phyloP scores from a whole-genome alignment of 2,888 invertebrate genomes.

The Bellardia bayeri region DNA sequence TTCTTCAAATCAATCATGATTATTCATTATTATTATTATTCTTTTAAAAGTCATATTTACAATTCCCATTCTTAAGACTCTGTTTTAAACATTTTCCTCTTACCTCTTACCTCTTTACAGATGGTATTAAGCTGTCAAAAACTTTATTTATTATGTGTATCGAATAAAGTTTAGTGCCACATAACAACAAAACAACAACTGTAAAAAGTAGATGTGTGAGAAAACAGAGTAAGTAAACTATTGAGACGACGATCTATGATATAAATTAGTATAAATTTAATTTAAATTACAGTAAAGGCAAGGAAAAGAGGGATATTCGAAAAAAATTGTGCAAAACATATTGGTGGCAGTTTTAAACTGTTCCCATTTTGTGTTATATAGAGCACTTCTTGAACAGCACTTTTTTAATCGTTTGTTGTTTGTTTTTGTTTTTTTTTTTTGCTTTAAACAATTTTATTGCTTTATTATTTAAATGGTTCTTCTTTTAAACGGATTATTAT shows the following conservation, averaged over 20 bases:
- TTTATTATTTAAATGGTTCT: conserved; percentile 28
- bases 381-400: too few species aligned
- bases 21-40: background rate
- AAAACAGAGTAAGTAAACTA: too few species aligned
- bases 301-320: too few species aligned
- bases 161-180: conserved; percentile 42
- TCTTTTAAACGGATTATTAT: conserved; percentile 56
- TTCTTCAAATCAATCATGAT: too few species aligned
- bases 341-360: too few species aligned
- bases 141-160: conserved; percentile 4
- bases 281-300: too few species aligned
- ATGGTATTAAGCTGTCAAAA: conserved; percentile 43
- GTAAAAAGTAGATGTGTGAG: background rate
- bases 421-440: background rate
- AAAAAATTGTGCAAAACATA: too few species aligned
- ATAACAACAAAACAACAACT: background rate
- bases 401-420: background rate
- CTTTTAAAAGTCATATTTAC: too few species aligned
- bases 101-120: background rate
- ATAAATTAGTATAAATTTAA: background rate
- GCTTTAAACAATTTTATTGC: conserved; percentile 11
- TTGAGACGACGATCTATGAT: background rate
- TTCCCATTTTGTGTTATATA: background rate
- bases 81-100: background rate
- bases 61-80: background rate